Evolutionary conservation across 2,113 vertebrate species (phyloP).

Genomic region (Acinonyx jubatus): DNA sequence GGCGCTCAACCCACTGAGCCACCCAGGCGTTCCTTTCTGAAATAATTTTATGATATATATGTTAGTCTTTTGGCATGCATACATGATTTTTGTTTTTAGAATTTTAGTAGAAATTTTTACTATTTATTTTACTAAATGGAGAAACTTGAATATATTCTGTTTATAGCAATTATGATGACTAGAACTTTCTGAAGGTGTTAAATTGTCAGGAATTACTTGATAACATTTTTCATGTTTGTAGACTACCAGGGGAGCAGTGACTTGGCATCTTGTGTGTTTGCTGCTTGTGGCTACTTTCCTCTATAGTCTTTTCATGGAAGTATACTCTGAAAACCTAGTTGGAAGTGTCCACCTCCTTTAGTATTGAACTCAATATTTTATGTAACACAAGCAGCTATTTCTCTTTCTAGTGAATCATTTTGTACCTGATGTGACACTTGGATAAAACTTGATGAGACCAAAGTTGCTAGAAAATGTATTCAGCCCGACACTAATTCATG

Average conservation of each 20-base stretch:
- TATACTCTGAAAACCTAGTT: background rate
- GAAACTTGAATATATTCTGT: background rate
- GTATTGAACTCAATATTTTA: background rate
- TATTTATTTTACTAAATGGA: background rate
- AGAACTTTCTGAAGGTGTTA: background rate
- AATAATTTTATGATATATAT: constrained; percentile 43
- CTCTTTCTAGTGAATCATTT: background rate
- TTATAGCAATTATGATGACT: background rate
- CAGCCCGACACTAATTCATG: background rate
- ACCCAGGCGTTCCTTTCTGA: background rate
- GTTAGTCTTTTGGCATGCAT: background rate
- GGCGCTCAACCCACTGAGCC: no score
- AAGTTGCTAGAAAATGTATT: constrained; percentile 29
- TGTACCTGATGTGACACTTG: background rate
- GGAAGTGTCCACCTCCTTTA: background rate
- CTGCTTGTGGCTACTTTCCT: background rate
- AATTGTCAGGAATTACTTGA: background rate
- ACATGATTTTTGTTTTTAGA: background rate
- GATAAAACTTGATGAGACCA: background rate
- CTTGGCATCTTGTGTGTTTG: background rate
- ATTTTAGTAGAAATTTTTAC: background rate
- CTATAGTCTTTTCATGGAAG: background rate
- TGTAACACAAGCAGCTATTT: background rate
- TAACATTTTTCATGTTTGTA: background rate
- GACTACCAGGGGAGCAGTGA: background rate